These are phyloP conservation scores for Euleptes europaea DNA, from an alignment of 2,113 vertebrate species.

Conservation along the genomic window DNA sequence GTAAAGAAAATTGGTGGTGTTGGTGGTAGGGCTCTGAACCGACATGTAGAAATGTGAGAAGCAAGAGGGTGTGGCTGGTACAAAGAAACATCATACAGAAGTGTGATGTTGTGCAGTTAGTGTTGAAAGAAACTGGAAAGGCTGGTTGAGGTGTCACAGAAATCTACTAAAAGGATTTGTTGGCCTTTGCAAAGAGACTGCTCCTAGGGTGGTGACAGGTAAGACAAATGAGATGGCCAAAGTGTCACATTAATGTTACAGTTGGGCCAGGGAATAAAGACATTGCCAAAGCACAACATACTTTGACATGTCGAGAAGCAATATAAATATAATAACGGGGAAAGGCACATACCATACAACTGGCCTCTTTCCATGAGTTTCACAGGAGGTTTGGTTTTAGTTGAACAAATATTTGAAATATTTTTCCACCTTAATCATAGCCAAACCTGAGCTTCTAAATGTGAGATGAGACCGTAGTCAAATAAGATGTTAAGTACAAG, in stretches of 20 bases:
- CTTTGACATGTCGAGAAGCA: not conserved
- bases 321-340: not conserved
- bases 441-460: slow-evolving; percentile 24
- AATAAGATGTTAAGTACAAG: not conserved
- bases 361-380: not conserved
- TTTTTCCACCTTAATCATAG: slow-evolving; percentile 10
- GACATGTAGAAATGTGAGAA: not conserved
- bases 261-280: not conserved
- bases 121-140: not conserved
- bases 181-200: not conserved
- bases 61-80: not conserved
- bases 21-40: not conserved
- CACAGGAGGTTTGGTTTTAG: slow-evolving; percentile 12
- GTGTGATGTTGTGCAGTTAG: not conserved
- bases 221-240: rapidly evolving
- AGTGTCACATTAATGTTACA: not conserved
- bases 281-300: not conserved
- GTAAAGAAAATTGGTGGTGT: not conserved
- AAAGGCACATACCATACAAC: not conserved
- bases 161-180: too few species aligned
- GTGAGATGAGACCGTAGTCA: not conserved
- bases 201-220: not conserved
- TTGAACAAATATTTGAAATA: slow-evolving; percentile 12
- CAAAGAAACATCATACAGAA: not conserved
- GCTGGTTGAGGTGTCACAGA: not conserved